Conservation (phyloP, 37 sponge, comb jelly and placozoan species). For the Chondrosia reniformis region DNA sequence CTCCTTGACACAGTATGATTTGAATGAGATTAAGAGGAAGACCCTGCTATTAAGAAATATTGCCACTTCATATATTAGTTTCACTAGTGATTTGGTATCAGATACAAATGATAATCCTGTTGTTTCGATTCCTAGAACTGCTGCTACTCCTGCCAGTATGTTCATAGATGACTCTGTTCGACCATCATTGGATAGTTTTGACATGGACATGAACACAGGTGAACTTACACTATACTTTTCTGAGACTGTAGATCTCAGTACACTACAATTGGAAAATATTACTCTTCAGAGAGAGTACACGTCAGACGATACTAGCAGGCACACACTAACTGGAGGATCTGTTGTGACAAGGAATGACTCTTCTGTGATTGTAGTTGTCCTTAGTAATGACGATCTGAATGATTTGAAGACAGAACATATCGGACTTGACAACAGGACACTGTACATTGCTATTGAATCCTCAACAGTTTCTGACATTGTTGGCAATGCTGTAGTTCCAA, state of each 20-base stretch:
- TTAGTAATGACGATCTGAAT: constrained; percentile 75
- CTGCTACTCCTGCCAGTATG: constrained; percentile 40
- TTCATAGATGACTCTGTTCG: constrained; percentile 61
- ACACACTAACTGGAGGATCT: constrained; percentile 41
- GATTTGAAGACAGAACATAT: constrained; percentile 61
- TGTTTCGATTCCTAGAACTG: constrained; percentile 21
- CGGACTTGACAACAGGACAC: constrained; percentile 35
- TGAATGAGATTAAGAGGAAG: constrained; percentile 74
- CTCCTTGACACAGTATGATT: constrained; percentile 54
- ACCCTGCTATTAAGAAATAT: constrained; percentile 37
- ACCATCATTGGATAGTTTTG: constrained; percentile 54
- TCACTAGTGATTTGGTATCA: constrained; percentile 35
- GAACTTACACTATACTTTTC: constrained; percentile 75
- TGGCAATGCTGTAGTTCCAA: constrained; percentile 26
- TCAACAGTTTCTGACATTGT: constrained; percentile 53
- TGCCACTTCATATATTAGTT: constrained; percentile 46
- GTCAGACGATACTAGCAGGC: background rate
- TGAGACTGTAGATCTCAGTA: constrained; percentile 74
- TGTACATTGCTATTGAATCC: constrained; percentile 52
- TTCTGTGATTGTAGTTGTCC: constrained; percentile 33
- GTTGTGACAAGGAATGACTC: constrained; percentile 24
- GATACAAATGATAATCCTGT: constrained; percentile 72
- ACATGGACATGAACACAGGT: constrained; percentile 75
- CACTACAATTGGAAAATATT: constrained; percentile 59
- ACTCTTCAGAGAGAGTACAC: constrained; percentile 50